Evolutionary conservation across 2,888 invertebrate genomes (phyloP), one percentile per base, ranked within the genome.

Genomic region (Rotaria magnacalcarata): DNA sequence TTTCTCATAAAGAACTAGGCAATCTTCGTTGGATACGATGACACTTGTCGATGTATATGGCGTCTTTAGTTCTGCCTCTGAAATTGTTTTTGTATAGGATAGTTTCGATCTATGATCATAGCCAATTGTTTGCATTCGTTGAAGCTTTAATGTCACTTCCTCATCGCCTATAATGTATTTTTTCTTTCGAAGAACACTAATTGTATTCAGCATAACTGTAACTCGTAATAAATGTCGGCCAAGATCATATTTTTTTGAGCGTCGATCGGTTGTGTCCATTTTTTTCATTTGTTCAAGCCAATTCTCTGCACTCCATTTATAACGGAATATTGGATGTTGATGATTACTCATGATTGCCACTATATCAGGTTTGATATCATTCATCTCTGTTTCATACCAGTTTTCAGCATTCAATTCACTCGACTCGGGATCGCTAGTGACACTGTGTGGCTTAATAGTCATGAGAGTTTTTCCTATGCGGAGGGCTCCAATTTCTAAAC

Each of bases 301-400:
- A 43, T 24, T 47, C n/a, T 80, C 16, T 21, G 80, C 80, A 80
- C 47, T 47, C 80, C 80, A 80, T 47, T 80, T 43, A 47, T 47
- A 80, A 80, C 47, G 80, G 16, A 80, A 80, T 43, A 80, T 80
- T 21, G 80, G 80, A 80, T 80, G 80, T 80, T 80, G 80, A 80
- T 3, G 11, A 80, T 80, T 47, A 47, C 47, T 21, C 4, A 80
- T 24, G 16, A 80, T 1, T 47, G 80, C 24, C 80, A 43, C 16
- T 41, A 80, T 80, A 80, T 80, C 47, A 5, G 80, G 80, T 47
- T 80, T 34, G 1, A 80, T 80, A 21, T 80, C 11, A 2, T 34
- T 7, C 80, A 80, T 80, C 8, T 43, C 80, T 47, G 80, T 43
- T 16, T 80, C 80, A 47, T 80, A 80, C 80, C 80, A 80, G 8